These are phyloP conservation scores for Rhodeus uyekii DNA, from an alignment of 2,797 vertebrate species.

Conservation along the genomic window DNA sequence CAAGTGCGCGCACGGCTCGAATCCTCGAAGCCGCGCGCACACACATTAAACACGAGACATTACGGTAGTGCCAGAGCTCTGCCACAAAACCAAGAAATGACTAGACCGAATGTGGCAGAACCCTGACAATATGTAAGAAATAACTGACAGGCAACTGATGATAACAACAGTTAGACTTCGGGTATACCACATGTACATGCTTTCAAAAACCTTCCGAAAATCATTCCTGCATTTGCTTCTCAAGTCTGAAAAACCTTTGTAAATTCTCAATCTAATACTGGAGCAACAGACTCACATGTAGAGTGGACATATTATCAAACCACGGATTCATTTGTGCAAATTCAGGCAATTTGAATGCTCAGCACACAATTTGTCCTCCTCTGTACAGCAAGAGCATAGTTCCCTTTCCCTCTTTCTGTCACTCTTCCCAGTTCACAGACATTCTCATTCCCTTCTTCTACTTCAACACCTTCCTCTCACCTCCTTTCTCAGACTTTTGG, in stretches of 20 bases:
- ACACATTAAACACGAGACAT: too few relatives aligned
- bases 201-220: conserved; percentile 15
- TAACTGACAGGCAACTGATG: background rate
- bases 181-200: background rate
- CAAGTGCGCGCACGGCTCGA: too few relatives aligned
- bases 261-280: background rate
- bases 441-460: conserved; percentile 36
- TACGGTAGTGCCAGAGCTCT: too few relatives aligned
- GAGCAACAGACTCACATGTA: background rate
- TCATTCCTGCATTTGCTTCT: background rate
- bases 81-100: too few relatives aligned
- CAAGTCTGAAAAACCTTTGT: background rate
- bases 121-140: too few relatives aligned
- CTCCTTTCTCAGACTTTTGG: conserved; percentile 21
- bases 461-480: conserved; percentile 1
- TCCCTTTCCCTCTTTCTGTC: conserved; percentile 21
- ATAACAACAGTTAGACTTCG: background rate
- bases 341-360: conserved; percentile 11
- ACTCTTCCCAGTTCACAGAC: conserved; percentile 48
- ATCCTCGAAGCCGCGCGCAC: too few relatives aligned
- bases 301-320: background rate
- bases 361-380: conserved; percentile 5
- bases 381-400: conserved; percentile 36
- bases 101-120: too few relatives aligned
- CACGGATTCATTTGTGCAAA: conserved; percentile 25